Percentiles rank a stretch among this genome's conserved stretches.
These are phyloP conservation scores for Erythrocercus mccallii DNA, from an alignment of 2,113 vertebrate species.

Conservation along the genomic window DNA sequence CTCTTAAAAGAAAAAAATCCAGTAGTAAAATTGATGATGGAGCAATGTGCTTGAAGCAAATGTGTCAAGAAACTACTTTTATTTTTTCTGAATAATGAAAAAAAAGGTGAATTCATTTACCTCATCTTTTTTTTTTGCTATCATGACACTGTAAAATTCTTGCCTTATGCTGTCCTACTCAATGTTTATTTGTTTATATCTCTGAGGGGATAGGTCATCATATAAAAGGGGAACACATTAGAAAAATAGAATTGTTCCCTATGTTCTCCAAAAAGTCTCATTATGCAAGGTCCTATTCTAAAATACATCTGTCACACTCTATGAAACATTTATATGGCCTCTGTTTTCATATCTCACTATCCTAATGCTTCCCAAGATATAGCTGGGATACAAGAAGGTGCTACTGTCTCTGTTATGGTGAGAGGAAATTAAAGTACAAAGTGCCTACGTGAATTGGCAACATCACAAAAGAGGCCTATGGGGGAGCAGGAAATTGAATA, in stretches of 20 bases:
- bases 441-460: neutral
- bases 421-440: constrained; percentile 16
- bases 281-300: neutral
- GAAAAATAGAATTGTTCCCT: neutral
- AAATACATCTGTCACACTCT: neutral
- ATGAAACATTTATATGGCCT: neutral
- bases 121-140: neutral
- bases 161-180: neutral
- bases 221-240: neutral
- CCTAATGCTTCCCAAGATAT: neutral
- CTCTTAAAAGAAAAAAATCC: neutral
- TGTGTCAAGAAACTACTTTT: neutral
- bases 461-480: constrained; percentile 7
- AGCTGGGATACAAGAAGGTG: neutral
- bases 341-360: neutral
- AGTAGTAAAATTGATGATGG: neutral
- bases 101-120: neutral
- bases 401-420: neutral
- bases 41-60: neutral
- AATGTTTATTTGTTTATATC: neutral
- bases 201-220: neutral
- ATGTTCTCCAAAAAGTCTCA: neutral
- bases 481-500: constrained; percentile 15
- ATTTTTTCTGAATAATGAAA: neutral
- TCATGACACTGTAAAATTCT: neutral